phyloP scores from a whole-genome alignment of 2,797 vertebrate species.

The Epinephelus awoara region DNA sequence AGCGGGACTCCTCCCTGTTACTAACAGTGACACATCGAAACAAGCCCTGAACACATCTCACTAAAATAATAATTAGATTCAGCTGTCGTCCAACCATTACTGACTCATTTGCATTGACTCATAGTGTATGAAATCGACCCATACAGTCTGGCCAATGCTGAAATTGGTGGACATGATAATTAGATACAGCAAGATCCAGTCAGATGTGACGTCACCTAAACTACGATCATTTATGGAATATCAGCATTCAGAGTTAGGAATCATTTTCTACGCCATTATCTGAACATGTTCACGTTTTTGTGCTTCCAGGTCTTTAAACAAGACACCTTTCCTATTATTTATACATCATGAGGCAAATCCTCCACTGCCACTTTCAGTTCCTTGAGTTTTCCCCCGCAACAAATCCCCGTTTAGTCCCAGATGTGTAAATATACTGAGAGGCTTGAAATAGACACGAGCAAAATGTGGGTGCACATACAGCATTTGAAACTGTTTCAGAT shows the following conservation, averaged over 20 bases:
- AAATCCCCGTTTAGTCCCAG: conserved; percentile 37
- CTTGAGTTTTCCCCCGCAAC: conserved; percentile 20
- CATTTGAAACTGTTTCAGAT: conserved; percentile 45
- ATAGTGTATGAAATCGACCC: conserved; percentile 28
- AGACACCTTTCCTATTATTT: conserved; percentile 51
- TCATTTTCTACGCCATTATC: conserved; percentile 12
- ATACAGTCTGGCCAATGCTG: conserved; percentile 6
- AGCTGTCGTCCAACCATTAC: conserved; percentile 9
- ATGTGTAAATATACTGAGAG: conserved; percentile 52
- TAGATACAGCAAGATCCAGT: conserved; percentile 13
- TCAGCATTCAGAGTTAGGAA: conserved; percentile 3
- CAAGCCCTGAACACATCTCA: conserved; percentile 54
- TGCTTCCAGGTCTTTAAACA: conserved; percentile 56
- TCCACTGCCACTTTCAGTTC: conserved; percentile 54
- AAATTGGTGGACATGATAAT: conserved; percentile 6
- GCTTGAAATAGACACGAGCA: conserved; percentile 37
- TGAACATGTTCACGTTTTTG: conserved; percentile 31
- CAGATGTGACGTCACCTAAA: conserved; percentile 17
- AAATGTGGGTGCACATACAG: conserved; percentile 32
- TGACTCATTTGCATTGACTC: conserved; percentile 28
- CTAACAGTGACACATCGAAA: conserved; percentile 59
- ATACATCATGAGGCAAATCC: conserved; percentile 52
- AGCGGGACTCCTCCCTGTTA: conserved; percentile 58
- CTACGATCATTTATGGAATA: conserved; percentile 4
- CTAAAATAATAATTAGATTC: conserved; percentile 31